These are phyloP conservation scores for Galaxias olidus DNA, from an alignment of 2,797 vertebrate genomes.

Conservation along the genomic window DNA sequence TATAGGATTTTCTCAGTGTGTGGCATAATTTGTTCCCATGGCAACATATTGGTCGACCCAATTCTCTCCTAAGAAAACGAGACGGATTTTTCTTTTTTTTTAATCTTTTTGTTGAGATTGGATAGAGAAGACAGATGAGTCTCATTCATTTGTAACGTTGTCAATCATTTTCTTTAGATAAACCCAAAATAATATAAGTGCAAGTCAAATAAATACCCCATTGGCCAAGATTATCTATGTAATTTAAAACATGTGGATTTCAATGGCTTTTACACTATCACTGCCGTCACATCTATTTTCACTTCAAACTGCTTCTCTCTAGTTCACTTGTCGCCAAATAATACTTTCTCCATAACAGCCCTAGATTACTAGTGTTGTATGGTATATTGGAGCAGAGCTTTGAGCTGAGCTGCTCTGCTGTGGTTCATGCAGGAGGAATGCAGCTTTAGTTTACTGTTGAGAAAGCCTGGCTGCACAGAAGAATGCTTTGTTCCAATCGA, in stretches of 20 bases:
- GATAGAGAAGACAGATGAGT: conserved; percentile 25
- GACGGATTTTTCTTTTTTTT: conserved; percentile 37
- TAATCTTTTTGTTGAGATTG: conserved; percentile 32
- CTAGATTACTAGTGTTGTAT: too few relatives aligned
- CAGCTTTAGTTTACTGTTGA: conserved; percentile 39
- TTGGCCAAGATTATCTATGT: conserved; percentile 2
- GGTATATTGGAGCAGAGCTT: conserved; percentile 7
- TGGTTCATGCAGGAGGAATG: conserved; percentile 2
- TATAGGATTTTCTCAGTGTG: conserved; percentile 30
- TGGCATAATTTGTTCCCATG: conserved; percentile 41
- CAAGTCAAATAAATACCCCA: conserved; percentile 11
- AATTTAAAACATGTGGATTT: too few relatives aligned
- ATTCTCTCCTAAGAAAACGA: conserved; percentile 22
- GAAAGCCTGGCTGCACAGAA: conserved; percentile 36
- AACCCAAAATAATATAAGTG: conserved; percentile 1
- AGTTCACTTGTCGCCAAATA: conserved; percentile 5
- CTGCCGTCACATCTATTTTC: conserved; percentile 10
- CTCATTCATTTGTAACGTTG: neutral
- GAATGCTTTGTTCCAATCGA: conserved; percentile 51
- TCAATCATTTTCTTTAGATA: conserved; percentile 7
- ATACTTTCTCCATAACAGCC: conserved; percentile 31
- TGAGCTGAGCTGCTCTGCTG: conserved; percentile 28
- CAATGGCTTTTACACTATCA: conserved; percentile 2
- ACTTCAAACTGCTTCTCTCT: conserved; percentile 1
- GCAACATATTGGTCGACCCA: conserved; percentile 29